These are phyloP conservation scores for Alligator mississippiensis DNA, from an alignment of 2,113 vertebrate species.

Conservation along the genomic window DNA sequence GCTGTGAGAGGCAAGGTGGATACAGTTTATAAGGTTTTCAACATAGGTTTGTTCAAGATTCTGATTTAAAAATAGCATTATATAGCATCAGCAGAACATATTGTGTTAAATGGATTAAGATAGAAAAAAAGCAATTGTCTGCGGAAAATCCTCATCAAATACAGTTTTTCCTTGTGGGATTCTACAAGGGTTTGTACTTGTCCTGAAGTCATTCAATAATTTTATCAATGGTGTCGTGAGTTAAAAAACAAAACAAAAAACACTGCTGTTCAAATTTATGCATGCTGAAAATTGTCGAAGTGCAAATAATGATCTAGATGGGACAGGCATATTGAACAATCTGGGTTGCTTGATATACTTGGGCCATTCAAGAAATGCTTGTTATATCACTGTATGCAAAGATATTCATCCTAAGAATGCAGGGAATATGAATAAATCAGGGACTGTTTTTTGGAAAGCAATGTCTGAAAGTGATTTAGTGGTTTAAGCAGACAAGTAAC, in stretches of 20 bases:
- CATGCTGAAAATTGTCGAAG: not conserved
- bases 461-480: not conserved
- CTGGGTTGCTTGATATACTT: not conserved
- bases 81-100: not conserved
- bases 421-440: not conserved
- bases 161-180: not conserved
- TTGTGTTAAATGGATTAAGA: not conserved
- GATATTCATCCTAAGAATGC: not conserved
- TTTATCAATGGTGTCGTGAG: not conserved
- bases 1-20: no score
- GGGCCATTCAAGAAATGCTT: not conserved
- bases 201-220: not conserved
- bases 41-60: not conserved
- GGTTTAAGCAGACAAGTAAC: not conserved
- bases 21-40: not conserved
- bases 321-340: not conserved
- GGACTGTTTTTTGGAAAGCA: not conserved
- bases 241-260: no score
- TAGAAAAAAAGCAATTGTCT: not conserved
- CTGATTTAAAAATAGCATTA: not conserved
- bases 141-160: not conserved
- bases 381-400: not conserved
- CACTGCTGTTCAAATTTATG: not conserved
- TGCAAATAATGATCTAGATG: not conserved
- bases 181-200: not conserved